Evolutionary conservation across 2,113 vertebrate species (phyloP).

Genomic region (Scytalopus superciliaris): DNA sequence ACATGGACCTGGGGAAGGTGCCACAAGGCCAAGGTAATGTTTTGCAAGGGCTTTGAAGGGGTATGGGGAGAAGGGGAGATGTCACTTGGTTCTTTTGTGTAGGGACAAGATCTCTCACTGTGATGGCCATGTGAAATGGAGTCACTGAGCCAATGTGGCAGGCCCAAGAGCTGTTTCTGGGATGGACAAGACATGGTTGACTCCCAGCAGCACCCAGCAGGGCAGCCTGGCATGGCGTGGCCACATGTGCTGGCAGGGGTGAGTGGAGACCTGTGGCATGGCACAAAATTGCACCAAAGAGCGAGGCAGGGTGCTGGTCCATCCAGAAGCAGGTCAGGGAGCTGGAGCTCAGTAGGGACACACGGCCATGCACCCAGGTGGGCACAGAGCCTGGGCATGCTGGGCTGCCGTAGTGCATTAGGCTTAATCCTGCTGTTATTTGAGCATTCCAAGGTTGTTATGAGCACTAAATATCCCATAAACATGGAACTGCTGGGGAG

Average conservation of each 20-base stretch:
- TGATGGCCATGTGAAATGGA: neutral
- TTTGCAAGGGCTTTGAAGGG: neutral
- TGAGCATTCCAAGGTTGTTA: neutral
- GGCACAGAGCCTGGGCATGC: neutral
- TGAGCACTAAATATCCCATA: fast-evolving
- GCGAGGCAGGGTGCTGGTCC: fast-evolving
- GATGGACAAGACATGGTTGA: fast-evolving
- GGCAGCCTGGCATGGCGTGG: neutral
- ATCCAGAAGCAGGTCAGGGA: fast-evolving
- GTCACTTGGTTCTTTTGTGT: fast-evolving
- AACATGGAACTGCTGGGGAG: neutral
- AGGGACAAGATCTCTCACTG: neutral
- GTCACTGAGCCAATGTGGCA: fast-evolving
- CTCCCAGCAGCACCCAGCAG: neutral
- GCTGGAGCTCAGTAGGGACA: neutral
- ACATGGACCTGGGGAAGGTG: neutral
- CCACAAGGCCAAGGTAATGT: neutral
- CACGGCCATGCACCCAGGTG: fast-evolving
- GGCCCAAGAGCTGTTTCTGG: neutral
- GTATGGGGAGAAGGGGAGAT: neutral
- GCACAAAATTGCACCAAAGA: neutral
- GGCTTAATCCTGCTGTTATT: neutral
- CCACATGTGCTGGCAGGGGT: neutral
- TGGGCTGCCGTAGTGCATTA: neutral
- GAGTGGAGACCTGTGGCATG: fast-evolving